phyloP scores from a whole-genome alignment of 2,113 vertebrate species.

The Podarcis raffonei region DNA sequence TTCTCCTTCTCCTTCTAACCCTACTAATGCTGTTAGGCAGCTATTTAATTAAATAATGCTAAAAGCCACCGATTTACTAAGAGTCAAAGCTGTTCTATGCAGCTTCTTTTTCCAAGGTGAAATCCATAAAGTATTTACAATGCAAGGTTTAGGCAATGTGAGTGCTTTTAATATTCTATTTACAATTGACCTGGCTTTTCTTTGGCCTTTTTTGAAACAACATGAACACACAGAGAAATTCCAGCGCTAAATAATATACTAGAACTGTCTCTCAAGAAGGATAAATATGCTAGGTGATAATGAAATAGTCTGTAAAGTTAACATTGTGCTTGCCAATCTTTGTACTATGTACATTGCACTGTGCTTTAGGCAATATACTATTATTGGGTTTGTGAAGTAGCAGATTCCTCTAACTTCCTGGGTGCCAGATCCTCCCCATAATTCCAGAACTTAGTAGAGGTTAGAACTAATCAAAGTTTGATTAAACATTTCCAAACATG shows the following conservation, averaged over 20 bases:
- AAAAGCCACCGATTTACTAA: background rate
- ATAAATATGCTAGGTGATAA: background rate
- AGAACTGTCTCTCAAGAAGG: background rate
- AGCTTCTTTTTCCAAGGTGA: slow-evolving; percentile 8
- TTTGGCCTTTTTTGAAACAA: background rate
- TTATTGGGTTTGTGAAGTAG: too few species aligned
- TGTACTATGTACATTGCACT: too few species aligned
- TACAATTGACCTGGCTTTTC: slow-evolving; percentile 3
- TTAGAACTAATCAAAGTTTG: too few species aligned
- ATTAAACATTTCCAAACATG: too few species aligned
- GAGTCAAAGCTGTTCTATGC: background rate
- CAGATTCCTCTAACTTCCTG: too few species aligned
- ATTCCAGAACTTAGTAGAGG: too few species aligned
- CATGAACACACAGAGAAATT: background rate
- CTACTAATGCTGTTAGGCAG: background rate
- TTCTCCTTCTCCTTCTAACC: background rate
- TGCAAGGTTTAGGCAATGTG: background rate
- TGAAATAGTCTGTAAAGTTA: background rate
- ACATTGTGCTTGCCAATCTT: background rate
- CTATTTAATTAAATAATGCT: slow-evolving; percentile 2
- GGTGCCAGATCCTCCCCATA: too few species aligned
- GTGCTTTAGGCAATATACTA: too few species aligned
- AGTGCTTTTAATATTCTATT: slow-evolving; percentile 10
- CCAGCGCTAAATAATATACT: background rate
- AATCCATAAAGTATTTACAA: slow-evolving; percentile 1